Conservation (phyloP, 2,113 vertebrate species). For the Ictalurus furcatus region DNA sequence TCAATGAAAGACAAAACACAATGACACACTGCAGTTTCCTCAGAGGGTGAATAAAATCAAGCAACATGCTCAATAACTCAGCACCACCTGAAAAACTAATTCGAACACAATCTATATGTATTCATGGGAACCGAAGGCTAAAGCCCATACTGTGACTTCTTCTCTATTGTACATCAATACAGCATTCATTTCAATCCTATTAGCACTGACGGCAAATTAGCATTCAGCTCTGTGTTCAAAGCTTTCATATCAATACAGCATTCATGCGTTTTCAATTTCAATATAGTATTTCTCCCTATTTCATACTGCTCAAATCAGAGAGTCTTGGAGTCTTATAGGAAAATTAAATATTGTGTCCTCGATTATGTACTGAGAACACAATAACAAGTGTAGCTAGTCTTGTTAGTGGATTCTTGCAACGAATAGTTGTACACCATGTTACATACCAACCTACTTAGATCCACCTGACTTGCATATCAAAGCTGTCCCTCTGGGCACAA, state of each 20-base stretch:
- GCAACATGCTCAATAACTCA: neutral
- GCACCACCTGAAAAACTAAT: constrained; percentile 27
- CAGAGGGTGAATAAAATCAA: neutral
- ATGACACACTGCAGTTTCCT: neutral
- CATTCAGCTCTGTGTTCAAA: neutral
- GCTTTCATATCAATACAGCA: neutral
- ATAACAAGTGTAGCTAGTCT: neutral
- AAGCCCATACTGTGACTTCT: neutral
- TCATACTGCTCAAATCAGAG: neutral
- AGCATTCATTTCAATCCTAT: constrained; percentile 28
- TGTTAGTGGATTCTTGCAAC: neutral
- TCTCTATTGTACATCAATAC: neutral
- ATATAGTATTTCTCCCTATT: neutral
- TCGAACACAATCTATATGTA: constrained; percentile 23
- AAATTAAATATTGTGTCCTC: neutral
- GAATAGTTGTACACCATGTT: neutral
- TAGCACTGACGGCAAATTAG: constrained; percentile 17
- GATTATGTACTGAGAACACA: neutral
- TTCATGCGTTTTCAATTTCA: neutral
- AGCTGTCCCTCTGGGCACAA: constrained; percentile 15
- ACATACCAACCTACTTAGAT: neutral
- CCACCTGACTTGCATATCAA: constrained; percentile 16
- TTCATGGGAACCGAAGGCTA: neutral
- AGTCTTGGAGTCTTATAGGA: neutral
- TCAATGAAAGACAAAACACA: neutral